Evolutionary conservation across 1,140 invertebrate genomes (phyloP), one percentile per base, ranked within the genome.

Genomic region (Brachionus angularis): DNA sequence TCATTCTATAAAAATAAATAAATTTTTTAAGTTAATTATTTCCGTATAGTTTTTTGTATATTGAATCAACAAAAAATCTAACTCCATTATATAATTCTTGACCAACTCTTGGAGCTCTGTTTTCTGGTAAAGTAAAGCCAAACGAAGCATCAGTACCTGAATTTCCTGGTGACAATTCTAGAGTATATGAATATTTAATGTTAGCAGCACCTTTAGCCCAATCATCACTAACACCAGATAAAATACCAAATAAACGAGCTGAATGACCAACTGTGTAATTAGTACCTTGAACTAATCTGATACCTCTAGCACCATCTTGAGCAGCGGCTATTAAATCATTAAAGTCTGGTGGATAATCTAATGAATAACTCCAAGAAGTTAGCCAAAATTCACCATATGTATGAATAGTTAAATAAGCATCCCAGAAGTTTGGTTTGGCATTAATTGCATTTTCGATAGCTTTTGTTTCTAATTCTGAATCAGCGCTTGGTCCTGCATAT

Each of bases 151-250:
- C 46, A 10, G 46, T 1, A 29, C 4, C 33, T 12, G 18, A 33
- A 25, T 72, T 47, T n/a, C 62, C 58, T 5, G 75, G 75, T 39
- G 72, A 73, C 42, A 78, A 50, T 73, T 83, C 82, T 4, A 83
- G 73, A 0, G 82, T 83, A 75, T 80, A 83, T 2, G 78, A 72
- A 71, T 80, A 83, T 70, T 80, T 81, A 7, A 83, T 75, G 10
- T 80, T 78, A 18, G 75, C 75, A 3, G 69, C 72, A 21, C 77
- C 78, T 44, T 81, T 79, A 1, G 79, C 76, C 73, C 74, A 79
- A 58, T 79, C 78, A 27, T 78, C 78, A n/a, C 71, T 72, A 5
- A 73, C 76, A 23, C 77, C 77, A 8, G 67, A 52, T 0, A 67
- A 34, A 34, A 39, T 18, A 33, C 62, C 62, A 23, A 67, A 67